Base-by-base conservation (phyloP, 2,113 vertebrate species). In the Ceyx melanurus region DNA sequence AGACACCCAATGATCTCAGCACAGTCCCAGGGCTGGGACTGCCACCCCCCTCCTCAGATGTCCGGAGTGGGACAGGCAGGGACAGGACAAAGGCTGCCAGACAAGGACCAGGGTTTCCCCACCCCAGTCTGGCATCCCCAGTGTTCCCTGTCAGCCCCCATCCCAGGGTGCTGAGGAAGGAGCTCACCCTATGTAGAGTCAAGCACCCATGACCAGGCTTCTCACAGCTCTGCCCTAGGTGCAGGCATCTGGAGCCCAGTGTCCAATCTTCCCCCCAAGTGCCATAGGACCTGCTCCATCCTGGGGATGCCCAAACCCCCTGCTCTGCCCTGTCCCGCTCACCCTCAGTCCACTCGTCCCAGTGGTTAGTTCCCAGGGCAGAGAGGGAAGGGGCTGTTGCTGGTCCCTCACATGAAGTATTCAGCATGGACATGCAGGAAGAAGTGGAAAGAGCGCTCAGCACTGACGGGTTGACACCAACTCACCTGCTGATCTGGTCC, bases 1-100 rank as follows among this genome's bases (percentile, higher is more conserved):
- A 90, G 93, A 96, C 96, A 88, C 96, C 94, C 97, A 81, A 83
- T 95, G 94, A 96, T 95, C 82, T 95, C 94, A 97, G 93, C 58
- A 0, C 3, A 0, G 89, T 26, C 45, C 6, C 28, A 66, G 79
- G 57, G 40, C 2, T 29, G 0, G 45, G 43, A 53, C 2, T 0
- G 45, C 73, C 22, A 5, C 58, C 81, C 23, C 46, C 5, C 25
- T 75, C 81, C 81, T 26, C n/a, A 48, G 51, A 43, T 8, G 4
- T 91, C 89, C 7, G 3, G 89, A 87, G 90, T 57, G 86, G 86
- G 70, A 92, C 25, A 6, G 76, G 18, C 68, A 64, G 74, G 62
- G 60, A 46, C 2, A 0, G 56, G 43, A 56, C 0, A 1, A 56
- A 51, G 92, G 88, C 74, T 75, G 85, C n/a, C 57, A 33, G 92